These are phyloP conservation scores for Acleris cristana DNA, from an alignment of 2,888 invertebrate species.

Conservation along the genomic window DNA sequence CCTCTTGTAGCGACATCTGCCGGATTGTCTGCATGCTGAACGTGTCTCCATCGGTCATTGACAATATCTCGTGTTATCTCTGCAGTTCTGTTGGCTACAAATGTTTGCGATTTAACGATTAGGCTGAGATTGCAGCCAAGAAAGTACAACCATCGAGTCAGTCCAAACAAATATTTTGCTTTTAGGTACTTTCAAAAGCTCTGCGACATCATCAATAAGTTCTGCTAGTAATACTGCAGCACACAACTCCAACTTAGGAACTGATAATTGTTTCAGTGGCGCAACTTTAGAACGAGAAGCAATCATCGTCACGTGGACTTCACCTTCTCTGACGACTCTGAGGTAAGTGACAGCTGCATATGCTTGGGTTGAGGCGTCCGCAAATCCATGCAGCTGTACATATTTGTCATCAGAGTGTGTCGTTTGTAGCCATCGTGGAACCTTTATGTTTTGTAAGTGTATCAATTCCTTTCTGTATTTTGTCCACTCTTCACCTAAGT, in stretches of 20 bases:
- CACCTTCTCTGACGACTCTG: slow-evolving; percentile 11
- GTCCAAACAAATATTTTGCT: background rate
- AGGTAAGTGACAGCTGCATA: slow-evolving; percentile 3
- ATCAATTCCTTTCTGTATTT: background rate
- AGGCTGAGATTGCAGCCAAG: slow-evolving; percentile 2
- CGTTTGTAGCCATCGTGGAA: background rate
- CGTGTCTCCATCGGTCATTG: background rate
- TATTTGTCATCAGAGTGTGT: background rate
- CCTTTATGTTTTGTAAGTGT: background rate
- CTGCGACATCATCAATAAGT: background rate
- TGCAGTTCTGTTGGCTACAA: background rate
- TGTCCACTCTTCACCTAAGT: background rate
- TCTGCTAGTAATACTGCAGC: background rate
- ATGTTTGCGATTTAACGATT: background rate
- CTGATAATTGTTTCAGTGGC: background rate
- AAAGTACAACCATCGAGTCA: background rate
- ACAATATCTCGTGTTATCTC: background rate
- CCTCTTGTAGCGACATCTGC: slow-evolving; percentile 10
- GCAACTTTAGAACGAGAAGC: slow-evolving; percentile 26
- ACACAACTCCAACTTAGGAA: background rate
- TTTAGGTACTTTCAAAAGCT: background rate
- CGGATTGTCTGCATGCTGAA: slow-evolving; percentile 13
- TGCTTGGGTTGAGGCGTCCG: slow-evolving; percentile 20
- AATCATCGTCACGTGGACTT: slow-evolving; percentile 22
- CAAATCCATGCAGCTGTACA: slow-evolving; percentile 25